Conservation (phyloP, 2,113 vertebrate species). For the Phrynosoma platyrhinos region DNA sequence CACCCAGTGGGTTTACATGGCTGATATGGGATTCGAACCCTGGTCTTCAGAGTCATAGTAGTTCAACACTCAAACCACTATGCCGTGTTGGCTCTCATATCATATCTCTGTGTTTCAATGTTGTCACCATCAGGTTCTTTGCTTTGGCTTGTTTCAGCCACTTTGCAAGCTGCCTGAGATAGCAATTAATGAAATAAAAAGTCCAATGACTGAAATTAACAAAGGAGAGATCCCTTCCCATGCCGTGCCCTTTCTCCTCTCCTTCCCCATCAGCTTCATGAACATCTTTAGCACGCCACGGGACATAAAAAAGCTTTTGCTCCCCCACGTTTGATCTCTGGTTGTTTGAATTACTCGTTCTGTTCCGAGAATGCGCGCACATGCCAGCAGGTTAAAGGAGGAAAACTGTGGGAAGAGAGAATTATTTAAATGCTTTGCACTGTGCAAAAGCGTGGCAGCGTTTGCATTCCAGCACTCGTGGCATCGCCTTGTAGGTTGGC, state of each 20-base stretch:
- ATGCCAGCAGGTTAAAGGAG: accelerated
- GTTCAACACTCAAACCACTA: too few relatives aligned
- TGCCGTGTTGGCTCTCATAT: too few relatives aligned
- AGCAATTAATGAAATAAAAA: too few relatives aligned
- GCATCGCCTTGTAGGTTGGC: neutral
- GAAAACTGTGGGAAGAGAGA: neutral
- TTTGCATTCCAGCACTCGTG: constrained; percentile 24
- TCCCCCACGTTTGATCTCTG: neutral
- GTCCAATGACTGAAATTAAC: neutral
- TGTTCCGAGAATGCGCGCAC: neutral
- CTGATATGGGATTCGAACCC: too few relatives aligned
- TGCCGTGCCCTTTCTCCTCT: too few relatives aligned
- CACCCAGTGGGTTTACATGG: too few relatives aligned
- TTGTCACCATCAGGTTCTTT: too few relatives aligned
- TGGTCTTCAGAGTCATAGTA: too few relatives aligned
- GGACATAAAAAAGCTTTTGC: neutral
- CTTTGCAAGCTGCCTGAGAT: too few relatives aligned
- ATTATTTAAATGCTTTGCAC: neutral
- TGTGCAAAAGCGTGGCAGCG: neutral
- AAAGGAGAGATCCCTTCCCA: neutral
- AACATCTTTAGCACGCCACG: too few relatives aligned
- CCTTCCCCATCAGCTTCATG: neutral
- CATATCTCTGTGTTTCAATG: too few relatives aligned
- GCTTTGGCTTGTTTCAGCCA: too few relatives aligned
- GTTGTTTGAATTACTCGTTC: neutral